phyloP scores from a whole-genome alignment of 2,113 vertebrate species.

The Pogonocichla stellata region DNA sequence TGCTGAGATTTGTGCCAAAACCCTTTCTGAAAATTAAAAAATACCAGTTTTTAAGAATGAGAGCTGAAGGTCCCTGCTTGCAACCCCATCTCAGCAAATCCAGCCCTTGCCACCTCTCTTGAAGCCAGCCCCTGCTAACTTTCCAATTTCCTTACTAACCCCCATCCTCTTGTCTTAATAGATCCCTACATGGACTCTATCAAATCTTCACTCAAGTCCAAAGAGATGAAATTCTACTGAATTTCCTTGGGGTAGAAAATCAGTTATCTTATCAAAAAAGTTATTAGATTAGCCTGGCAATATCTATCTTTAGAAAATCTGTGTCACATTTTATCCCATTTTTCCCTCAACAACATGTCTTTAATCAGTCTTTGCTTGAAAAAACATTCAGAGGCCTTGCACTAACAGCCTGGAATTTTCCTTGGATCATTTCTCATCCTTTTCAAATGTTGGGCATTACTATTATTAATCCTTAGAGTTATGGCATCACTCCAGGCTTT shows the following conservation, averaged over 20 bases:
- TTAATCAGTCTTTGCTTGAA: conserved; percentile 46
- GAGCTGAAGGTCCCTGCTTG: neutral
- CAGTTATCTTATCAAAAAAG: conserved; percentile 38
- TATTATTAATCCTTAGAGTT: conserved; percentile 19
- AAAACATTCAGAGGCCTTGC: conserved; percentile 25
- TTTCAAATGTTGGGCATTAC: neutral
- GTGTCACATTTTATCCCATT: conserved; percentile 56
- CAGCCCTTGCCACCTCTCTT: neutral
- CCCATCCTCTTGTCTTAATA: neutral
- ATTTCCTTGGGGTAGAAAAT: conserved; percentile 50
- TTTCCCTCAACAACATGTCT: conserved; percentile 39
- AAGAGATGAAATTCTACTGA: conserved; percentile 17
- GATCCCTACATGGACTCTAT: neutral
- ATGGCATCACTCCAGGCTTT: neutral
- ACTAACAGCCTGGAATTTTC: conserved; percentile 52
- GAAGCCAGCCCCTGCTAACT: neutral
- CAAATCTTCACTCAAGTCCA: neutral
- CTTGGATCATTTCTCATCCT: neutral
- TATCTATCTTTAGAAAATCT: conserved; percentile 65
- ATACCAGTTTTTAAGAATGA: neutral
- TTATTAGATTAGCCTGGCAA: conserved; percentile 57
- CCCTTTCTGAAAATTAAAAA: conserved; percentile 42
- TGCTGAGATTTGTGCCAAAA: conserved; percentile 17
- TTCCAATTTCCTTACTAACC: neutral
- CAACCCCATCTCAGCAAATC: neutral